Evolutionary conservation across 2,888 invertebrate genomes (phyloP).

Genomic region (Gasteruption jaculator): DNA sequence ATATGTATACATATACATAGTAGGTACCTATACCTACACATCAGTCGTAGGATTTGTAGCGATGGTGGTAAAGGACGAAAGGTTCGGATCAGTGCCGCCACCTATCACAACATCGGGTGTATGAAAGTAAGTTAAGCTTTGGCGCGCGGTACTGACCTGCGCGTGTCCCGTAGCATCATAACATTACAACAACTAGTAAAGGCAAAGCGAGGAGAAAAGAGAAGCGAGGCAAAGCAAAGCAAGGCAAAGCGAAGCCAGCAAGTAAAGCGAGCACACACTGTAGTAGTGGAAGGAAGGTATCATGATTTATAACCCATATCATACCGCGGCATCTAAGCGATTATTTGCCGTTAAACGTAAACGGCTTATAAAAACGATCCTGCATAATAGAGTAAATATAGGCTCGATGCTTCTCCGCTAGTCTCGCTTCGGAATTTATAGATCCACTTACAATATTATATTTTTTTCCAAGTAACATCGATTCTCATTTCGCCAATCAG

Average conservation of each 20-base stretch:
- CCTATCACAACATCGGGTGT: constrained; percentile 24
- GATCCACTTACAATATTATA: constrained; percentile 38
- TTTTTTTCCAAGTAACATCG: background rate
- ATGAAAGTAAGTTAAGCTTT: constrained; percentile 18
- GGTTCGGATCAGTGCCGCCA: constrained; percentile 34
- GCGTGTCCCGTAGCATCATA: constrained; percentile 38
- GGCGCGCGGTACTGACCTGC: constrained; percentile 42
- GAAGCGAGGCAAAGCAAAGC: no score
- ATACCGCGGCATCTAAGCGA: constrained; percentile 49
- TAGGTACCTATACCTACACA: no score
- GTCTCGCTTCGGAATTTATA: constrained; percentile 48
- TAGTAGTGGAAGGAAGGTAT: no score
- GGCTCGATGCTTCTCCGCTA: constrained; percentile 40
- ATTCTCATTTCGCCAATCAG: constrained; percentile 15
- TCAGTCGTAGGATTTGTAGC: constrained; percentile 2
- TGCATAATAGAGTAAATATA: constrained; percentile 52
- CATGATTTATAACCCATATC: constrained; percentile 48
- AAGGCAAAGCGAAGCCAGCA: no score
- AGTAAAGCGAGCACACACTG: no score
- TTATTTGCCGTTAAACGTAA: constrained; percentile 50
- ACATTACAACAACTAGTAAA: constrained; percentile 23
- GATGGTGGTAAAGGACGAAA: constrained; percentile 14
- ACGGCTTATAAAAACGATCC: constrained; percentile 43
- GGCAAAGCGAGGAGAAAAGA: no score
- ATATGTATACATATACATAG: constrained; percentile 1